Conservation (phyloP, 2,113 vertebrate species). For the Trinectes maculatus region DNA sequence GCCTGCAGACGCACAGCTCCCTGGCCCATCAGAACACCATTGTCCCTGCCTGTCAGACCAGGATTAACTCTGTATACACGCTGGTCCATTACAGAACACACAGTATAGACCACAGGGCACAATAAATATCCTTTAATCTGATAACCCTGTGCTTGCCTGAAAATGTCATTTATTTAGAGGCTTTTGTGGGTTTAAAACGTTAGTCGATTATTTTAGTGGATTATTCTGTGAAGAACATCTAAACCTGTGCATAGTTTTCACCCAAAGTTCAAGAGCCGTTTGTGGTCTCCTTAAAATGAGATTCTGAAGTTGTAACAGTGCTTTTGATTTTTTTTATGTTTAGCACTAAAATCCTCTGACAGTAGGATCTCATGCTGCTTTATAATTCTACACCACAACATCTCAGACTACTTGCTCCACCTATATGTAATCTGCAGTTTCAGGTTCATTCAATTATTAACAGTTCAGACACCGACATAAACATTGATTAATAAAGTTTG, state of each 20-base stretch:
- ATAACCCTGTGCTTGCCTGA: slow-evolving; percentile 53
- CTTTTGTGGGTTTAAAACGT: slow-evolving; percentile 34
- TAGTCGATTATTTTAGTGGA: slow-evolving; percentile 18
- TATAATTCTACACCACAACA: neutral
- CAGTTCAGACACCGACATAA: too few species aligned
- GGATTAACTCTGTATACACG: slow-evolving; percentile 69
- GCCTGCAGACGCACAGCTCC: slow-evolving; percentile 25
- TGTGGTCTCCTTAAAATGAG: slow-evolving; percentile 35
- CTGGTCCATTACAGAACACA: slow-evolving; percentile 55
- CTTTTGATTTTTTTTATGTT: too few species aligned
- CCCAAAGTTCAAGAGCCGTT: slow-evolving; percentile 34
- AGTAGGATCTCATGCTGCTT: neutral
- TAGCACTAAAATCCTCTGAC: too few species aligned
- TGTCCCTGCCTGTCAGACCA: slow-evolving; percentile 58
- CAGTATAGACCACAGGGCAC: slow-evolving; percentile 31
- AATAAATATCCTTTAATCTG: slow-evolving; percentile 66
- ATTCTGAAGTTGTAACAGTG: too few species aligned
- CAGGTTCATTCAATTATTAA: too few species aligned
- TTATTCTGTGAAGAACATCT: slow-evolving; percentile 27
- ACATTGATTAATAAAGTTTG: too few species aligned
- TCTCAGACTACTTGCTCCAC: too few species aligned
- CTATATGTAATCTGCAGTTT: too few species aligned
- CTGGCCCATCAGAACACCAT: slow-evolving; percentile 37
- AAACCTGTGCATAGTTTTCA: slow-evolving; percentile 37
- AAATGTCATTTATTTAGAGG: slow-evolving; percentile 34